phyloP scores from a whole-genome alignment of 2,888 invertebrate genomes.

The Parnassius orleans region DNA sequence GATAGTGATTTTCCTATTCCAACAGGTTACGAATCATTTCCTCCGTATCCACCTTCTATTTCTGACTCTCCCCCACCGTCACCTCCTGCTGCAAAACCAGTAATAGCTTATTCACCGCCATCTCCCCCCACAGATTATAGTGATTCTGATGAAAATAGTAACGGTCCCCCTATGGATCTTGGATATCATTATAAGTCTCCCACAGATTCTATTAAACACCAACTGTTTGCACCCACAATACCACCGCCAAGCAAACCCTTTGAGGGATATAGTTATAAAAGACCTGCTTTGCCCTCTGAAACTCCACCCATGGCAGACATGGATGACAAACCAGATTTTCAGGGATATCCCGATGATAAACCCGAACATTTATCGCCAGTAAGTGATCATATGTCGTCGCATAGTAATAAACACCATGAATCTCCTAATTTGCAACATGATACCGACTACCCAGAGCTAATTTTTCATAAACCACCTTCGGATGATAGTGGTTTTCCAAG shows the following conservation, averaged over 20 bases:
- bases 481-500: slow-evolving; percentile 54
- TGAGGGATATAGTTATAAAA: slow-evolving; percentile 61
- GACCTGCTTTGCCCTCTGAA: slow-evolving; percentile 53
- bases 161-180: slow-evolving; percentile 45
- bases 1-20: slow-evolving; percentile 61
- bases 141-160: slow-evolving; percentile 41
- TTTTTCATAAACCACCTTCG: slow-evolving; percentile 53
- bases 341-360: slow-evolving; percentile 57
- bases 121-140: slow-evolving; percentile 25
- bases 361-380: slow-evolving; percentile 42
- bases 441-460: slow-evolving; percentile 60
- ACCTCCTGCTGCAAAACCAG: slow-evolving; percentile 34
- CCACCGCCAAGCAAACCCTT: slow-evolving; percentile 56
- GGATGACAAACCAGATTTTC: slow-evolving; percentile 42
- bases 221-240: slow-evolving; percentile 50
- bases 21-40: slow-evolving; percentile 65
- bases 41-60: slow-evolving; percentile 56
- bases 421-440: slow-evolving; percentile 43
- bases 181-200: slow-evolving; percentile 64
- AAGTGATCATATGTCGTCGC: slow-evolving; percentile 20
- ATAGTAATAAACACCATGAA: slow-evolving; percentile 42
- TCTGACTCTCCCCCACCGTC: slow-evolving; percentile 32
- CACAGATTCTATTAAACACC: slow-evolving; percentile 36
- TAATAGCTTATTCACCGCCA: slow-evolving; percentile 30
- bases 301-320: slow-evolving; percentile 41